Conservation (phyloP, 2,113 vertebrate genomes). For the Microcebus tavaratra region DNA sequence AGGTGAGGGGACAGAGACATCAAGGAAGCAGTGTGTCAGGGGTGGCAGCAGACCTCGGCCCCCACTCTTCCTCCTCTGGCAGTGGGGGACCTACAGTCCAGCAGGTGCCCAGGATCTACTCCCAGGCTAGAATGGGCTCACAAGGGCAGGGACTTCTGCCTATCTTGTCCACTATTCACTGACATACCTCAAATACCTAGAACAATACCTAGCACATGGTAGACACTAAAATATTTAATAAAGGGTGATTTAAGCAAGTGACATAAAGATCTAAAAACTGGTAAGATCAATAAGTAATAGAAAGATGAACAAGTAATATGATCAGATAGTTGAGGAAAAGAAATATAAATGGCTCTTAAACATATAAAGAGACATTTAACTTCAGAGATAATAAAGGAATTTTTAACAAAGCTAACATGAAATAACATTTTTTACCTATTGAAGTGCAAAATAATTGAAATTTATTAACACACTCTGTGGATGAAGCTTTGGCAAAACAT, state of each 20-base stretch:
- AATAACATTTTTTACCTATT: constrained; percentile 24
- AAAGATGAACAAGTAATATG: constrained; percentile 27
- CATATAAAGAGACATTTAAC: constrained; percentile 10
- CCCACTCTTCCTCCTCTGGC: background rate
- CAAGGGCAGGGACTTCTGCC: background rate
- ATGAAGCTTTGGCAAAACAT: background rate
- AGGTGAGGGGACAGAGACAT: background rate
- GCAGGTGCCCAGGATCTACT: background rate
- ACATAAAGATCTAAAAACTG: background rate
- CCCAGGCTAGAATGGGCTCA: background rate
- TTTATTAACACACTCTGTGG: background rate
- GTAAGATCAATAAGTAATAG: background rate
- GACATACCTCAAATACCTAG: background rate
- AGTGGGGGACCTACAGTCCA: background rate
- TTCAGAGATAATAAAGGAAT: constrained; percentile 3
- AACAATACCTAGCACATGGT: background rate
- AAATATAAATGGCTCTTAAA: constrained; percentile 6
- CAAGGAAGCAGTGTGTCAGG: background rate
- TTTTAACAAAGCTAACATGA: constrained; percentile 32
- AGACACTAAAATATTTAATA: constrained; percentile 34
- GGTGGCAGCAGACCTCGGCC: background rate
- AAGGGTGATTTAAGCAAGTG: background rate
- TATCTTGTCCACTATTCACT: background rate
- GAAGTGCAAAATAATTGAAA: constrained; percentile 34
- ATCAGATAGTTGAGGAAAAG: background rate